Evolutionary conservation across 1,140 invertebrate species (phyloP).

Genomic region (Drosophila lini): DNA sequence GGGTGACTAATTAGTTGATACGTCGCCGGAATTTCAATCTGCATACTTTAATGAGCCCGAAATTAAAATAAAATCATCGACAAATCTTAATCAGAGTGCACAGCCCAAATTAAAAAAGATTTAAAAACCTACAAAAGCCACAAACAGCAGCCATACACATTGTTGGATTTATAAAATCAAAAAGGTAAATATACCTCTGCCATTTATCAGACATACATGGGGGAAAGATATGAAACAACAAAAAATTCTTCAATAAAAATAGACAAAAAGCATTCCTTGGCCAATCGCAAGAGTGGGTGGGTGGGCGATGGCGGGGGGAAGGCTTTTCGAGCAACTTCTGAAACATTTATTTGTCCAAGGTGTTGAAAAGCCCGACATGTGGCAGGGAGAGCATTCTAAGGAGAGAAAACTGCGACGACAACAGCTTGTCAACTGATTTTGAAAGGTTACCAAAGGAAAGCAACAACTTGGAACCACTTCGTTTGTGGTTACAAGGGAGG

Average conservation of each 20-base stretch:
- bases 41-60: slow-evolving; percentile 55
- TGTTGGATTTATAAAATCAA: slow-evolving; percentile 80
- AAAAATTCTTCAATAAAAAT: slow-evolving; percentile 64
- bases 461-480: slow-evolving; percentile 7
- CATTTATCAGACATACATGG: slow-evolving; percentile 32
- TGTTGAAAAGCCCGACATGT: slow-evolving; percentile 65
- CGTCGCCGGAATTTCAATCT: slow-evolving; percentile 68
- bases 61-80: slow-evolving; percentile 56
- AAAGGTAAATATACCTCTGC: slow-evolving; percentile 71
- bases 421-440: slow-evolving; percentile 62
- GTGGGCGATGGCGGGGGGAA: not conserved
- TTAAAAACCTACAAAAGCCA: slow-evolving; percentile 23
- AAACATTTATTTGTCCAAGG: slow-evolving; percentile 73
- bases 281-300: slow-evolving; percentile 12
- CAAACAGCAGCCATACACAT: slow-evolving; percentile 30
- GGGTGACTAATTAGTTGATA: slow-evolving; percentile 70
- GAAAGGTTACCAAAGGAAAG: slow-evolving; percentile 28
- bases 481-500: not conserved
- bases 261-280: slow-evolving; percentile 58
- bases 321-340: slow-evolving; percentile 31
- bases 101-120: slow-evolving; percentile 18
- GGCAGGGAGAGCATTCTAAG: slow-evolving; percentile 16
- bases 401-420: slow-evolving; percentile 37
- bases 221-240: slow-evolving; percentile 7
- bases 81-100: slow-evolving; percentile 60